phyloP scores from a whole-genome alignment of 2,113 vertebrate genomes.

The Syrrhaptes paradoxus region DNA sequence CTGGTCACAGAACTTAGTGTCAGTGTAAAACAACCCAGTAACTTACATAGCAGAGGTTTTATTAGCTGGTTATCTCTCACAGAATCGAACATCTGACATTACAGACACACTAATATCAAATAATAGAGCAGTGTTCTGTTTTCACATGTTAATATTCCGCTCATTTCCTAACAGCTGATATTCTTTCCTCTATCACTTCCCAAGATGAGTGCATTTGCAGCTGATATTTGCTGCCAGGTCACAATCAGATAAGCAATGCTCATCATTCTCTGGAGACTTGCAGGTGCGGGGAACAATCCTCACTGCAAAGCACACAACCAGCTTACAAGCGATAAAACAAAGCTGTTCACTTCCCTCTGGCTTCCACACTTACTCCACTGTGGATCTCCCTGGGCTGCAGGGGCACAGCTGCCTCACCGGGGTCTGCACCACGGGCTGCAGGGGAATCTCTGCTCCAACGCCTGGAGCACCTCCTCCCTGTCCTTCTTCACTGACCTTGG shows the following conservation, averaged over 20 bases:
- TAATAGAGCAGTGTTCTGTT: background rate
- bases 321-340: background rate
- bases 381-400: too few relatives aligned
- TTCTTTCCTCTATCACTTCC: background rate
- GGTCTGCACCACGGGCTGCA: too few relatives aligned
- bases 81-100: slow-evolving; percentile 92
- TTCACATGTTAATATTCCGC: background rate
- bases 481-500: too few relatives aligned
- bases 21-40: background rate
- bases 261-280: background rate
- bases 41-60: slow-evolving; percentile 98
- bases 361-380: background rate
- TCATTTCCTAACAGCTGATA: background rate
- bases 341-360: fast-evolving
- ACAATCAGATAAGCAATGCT: background rate
- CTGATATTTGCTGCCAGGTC: background rate
- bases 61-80: slow-evolving; percentile 94
- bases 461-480: too few relatives aligned
- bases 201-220: background rate
- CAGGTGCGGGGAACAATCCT: background rate
- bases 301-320: background rate
- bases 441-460: too few relatives aligned
- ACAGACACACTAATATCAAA: background rate
- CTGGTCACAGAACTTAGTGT: background rate
- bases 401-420: too few relatives aligned